Evolutionary conservation across 92 coral and sea anemone genomes (phyloP).

Genomic region (Scolanthus callimorphus): DNA sequence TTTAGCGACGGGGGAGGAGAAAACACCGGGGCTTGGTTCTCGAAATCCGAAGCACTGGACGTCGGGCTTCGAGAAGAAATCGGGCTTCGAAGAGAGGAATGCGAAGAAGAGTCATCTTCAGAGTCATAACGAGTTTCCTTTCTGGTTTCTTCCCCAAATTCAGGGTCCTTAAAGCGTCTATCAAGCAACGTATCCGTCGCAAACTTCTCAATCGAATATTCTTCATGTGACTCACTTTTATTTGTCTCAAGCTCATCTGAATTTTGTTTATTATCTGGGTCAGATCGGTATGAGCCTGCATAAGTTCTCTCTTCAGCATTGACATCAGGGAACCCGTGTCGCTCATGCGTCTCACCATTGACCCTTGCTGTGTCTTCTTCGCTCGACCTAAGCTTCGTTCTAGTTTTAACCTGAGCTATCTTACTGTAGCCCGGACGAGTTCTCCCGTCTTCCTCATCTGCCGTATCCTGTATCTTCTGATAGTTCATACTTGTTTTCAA

Average conservation of each 20-base stretch:
- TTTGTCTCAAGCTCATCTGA: neutral
- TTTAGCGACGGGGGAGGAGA: neutral
- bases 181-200: constrained; percentile 24
- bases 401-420: neutral
- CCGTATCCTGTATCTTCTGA: neutral
- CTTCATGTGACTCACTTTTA: constrained; percentile 7
- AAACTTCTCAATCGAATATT: constrained; percentile 24
- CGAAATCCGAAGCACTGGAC: constrained; percentile 28
- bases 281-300: too few relatives aligned
- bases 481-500: neutral
- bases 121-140: constrained; percentile 9
- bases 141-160: constrained; percentile 3
- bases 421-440: constrained; percentile 3
- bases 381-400: neutral
- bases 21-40: neutral
- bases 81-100: constrained; percentile 9
- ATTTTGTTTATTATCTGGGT: neutral
- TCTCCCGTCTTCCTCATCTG: neutral
- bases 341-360: constrained; percentile 6
- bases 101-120: constrained; percentile 24
- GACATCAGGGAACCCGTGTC: neutral
- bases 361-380: neutral
- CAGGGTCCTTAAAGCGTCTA: constrained; percentile 20
- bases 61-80: constrained; percentile 9
- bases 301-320: neutral